Conservation (phyloP, 1,140 invertebrate species). For the Tyrophagus putrescentiae region DNA sequence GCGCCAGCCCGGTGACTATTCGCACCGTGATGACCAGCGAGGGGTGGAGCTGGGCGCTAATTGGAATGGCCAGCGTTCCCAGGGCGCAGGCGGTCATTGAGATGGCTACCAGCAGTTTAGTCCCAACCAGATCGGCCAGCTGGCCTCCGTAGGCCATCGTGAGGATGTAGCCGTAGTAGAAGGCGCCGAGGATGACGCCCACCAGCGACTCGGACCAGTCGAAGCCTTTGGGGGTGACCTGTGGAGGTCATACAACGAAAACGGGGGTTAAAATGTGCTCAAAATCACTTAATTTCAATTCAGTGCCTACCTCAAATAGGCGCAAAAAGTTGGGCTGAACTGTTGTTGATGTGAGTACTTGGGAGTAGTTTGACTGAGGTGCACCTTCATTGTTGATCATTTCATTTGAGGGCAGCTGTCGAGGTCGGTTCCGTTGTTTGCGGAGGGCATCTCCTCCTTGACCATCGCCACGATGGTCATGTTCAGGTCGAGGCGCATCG, state of each 20-base stretch:
- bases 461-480: slow-evolving; percentile 95
- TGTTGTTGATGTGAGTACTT: too few relatives aligned
- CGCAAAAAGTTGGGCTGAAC: too few relatives aligned
- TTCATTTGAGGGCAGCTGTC: neutral
- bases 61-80: slow-evolving; percentile 64
- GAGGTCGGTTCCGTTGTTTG: neutral
- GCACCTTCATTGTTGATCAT: neutral
- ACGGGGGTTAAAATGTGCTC: too few relatives aligned
- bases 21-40: slow-evolving; percentile 32
- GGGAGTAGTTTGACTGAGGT: too few relatives aligned
- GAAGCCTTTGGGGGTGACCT: slow-evolving; percentile 27
- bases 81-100: slow-evolving; percentile 62
- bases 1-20: slow-evolving; percentile 33
- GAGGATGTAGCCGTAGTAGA: slow-evolving; percentile 69
- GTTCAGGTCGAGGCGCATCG: slow-evolving; percentile 88
- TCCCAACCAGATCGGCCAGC: slow-evolving; percentile 56
- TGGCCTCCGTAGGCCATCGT: slow-evolving; percentile 63
- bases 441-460: slow-evolving; percentile 37
- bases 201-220: slow-evolving; percentile 38
- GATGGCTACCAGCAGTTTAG: slow-evolving; percentile 49
- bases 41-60: slow-evolving; percentile 41
- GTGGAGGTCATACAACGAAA: too few relatives aligned
- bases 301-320: too few relatives aligned
- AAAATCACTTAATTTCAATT: too few relatives aligned
- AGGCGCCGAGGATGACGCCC: slow-evolving; percentile 62